These are phyloP conservation scores for Pseudopodoces humilis DNA, from an alignment of 2,113 vertebrate genomes.

Conservation along the genomic window DNA sequence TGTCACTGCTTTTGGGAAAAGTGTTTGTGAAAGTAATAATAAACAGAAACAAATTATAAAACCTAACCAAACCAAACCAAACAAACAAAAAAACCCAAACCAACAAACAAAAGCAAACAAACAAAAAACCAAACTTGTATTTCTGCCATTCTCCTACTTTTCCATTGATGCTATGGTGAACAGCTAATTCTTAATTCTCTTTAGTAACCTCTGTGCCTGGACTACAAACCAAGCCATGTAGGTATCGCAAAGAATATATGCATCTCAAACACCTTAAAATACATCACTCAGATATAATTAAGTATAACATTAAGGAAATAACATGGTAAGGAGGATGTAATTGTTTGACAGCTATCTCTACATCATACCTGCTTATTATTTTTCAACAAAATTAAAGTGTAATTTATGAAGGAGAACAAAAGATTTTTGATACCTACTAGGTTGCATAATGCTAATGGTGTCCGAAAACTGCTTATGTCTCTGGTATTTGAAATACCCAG, in stretches of 20 bases:
- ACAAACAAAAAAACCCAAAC: not conserved
- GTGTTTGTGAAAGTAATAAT: not conserved
- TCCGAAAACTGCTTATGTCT: not conserved
- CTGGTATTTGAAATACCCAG: not conserved
- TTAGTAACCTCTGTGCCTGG: not conserved
- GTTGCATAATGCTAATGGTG: not conserved
- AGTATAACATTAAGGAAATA: not conserved
- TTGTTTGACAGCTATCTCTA: not conserved
- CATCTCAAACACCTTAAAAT: not conserved
- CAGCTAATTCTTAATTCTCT: not conserved
- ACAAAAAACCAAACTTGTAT: accelerated
- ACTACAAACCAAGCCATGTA: not conserved
- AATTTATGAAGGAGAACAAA: not conserved
- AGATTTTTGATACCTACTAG: not conserved
- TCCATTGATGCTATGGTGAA: not conserved
- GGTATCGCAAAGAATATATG: not conserved
- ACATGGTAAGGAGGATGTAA: not conserved
- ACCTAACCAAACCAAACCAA: not conserved
- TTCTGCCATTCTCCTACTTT: not conserved
- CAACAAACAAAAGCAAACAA: not conserved
- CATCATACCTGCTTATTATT: not conserved
- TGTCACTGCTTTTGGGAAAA: not conserved
- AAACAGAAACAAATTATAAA: not conserved
- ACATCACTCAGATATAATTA: not conserved
- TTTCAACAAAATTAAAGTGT: not conserved